Percentiles rank a stretch among this genome's conserved stretches.
Conservation (phyloP, 2,888 invertebrate species). For the Aleiodes alternator region DNA sequence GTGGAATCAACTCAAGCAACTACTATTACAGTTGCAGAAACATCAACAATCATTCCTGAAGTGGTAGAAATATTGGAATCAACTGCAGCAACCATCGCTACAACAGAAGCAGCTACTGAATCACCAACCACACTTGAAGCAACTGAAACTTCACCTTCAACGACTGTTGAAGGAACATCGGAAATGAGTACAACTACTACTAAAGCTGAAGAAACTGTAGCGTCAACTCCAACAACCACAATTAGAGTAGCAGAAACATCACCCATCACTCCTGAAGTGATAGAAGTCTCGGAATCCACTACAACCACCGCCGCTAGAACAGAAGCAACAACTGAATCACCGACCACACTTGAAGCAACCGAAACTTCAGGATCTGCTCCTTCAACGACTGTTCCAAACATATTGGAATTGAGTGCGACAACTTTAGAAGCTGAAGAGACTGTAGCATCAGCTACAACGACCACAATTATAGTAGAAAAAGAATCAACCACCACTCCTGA, state of each 20-base stretch:
- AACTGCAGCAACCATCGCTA: no score
- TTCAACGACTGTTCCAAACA: background rate
- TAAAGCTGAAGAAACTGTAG: background rate
- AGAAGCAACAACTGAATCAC: background rate
- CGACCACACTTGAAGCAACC: background rate
- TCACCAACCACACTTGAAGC: background rate
- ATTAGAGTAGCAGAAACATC: conserved; percentile 3
- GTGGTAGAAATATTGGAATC: no score
- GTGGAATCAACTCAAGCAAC: no score
- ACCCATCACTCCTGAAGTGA: no score
- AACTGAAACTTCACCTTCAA: background rate
- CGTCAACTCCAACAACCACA: no score
- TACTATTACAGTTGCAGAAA: background rate
- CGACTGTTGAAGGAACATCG: background rate
- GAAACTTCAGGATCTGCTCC: no score
- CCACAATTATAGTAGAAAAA: background rate
- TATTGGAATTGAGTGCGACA: background rate
- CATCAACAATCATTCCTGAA: no score
- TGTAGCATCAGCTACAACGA: no score
- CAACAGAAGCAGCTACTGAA: no score
- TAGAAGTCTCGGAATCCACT: no score
- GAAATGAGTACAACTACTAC: background rate
- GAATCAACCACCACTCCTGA: background rate
- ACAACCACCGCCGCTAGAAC: no score
- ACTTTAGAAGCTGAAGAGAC: background rate